These are phyloP conservation scores for Bembecia ichneumoniformis DNA, from an alignment of 2,888 invertebrate species.

Conservation along the genomic window DNA sequence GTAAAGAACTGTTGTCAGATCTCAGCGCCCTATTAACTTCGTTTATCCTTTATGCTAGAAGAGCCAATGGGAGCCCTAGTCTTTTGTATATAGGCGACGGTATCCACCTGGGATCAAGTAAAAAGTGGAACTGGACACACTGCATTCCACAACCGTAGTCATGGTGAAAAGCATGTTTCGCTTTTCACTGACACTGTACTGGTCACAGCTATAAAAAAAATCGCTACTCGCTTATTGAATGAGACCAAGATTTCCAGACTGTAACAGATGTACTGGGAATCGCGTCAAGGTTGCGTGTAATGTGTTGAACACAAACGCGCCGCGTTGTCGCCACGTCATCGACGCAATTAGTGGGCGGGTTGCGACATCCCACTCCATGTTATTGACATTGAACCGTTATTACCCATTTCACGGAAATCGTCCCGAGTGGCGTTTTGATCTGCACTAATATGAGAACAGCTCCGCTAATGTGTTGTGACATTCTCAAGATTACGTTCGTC, in stretches of 20 bases:
- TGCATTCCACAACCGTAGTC: no score
- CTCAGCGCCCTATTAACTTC: no score
- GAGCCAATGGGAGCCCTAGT: no score
- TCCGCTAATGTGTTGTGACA: constrained; percentile 11
- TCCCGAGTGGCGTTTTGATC: constrained; percentile 31
- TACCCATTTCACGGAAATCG: constrained; percentile 60
- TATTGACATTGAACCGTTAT: constrained; percentile 67
- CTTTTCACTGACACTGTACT: no score
- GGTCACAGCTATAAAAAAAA: no score
- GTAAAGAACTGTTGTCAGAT: no score
- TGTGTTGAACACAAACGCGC: constrained; percentile 56
- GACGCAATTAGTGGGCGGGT: constrained; percentile 50
- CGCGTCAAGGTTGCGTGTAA: constrained; percentile 52
- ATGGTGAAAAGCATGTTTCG: no score
- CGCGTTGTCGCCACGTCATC: constrained; percentile 35
- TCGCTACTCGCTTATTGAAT: no score
- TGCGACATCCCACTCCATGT: constrained; percentile 42
- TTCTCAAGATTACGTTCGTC: not conserved
- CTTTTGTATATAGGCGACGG: no score
- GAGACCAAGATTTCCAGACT: not conserved
- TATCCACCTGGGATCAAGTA: no score
- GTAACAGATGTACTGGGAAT: constrained; percentile 42
- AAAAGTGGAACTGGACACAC: no score
- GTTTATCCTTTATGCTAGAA: no score
- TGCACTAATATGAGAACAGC: constrained; percentile 11